Base-by-base conservation (phyloP, 2,113 vertebrate species). In the Beaufortia kweichowensis region DNA sequence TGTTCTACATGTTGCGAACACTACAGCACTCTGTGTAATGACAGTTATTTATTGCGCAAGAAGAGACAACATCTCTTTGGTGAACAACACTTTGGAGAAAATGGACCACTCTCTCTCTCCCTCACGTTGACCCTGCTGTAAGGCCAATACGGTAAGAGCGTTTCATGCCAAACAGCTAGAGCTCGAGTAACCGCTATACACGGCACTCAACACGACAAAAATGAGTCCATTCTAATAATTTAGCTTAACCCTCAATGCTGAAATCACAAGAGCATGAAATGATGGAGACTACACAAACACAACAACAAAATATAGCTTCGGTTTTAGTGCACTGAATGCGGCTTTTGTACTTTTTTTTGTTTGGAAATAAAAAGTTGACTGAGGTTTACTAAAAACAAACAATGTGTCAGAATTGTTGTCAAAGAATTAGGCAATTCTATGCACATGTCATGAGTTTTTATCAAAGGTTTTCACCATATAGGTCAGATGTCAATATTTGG, bases 81-180 rank as follows among this genome's bases (percentile, higher is more conserved):
- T 83, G 85, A 89, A 86, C 87, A 87, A 87, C 92, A 92, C 89
- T 92, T 92, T 90, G 86, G 74, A 85, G 88, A 88, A 91, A 92
- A 92, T 91, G 86, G 89, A 82, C 86, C 71, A 53, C 76, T 67
- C 63, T 61, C 56, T 67, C 55, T 53, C 48, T 81, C 63, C 65
- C 78, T 43, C 72, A 88, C 84, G 87, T 73, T 88, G 88, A 90
- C 90, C 90, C 85, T 83, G 84, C 81, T 77, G 67, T 86, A 85
- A 85, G 88, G 85, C 85, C 85, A 79, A 84, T 71, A 85, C 84
- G 85, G 86, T 87, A 90, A 88, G 86, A 88, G 86, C 72, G 78
- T 90, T 90, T 91, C 87, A 86, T 79, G 76, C 71, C 79, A 62
- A 76, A 73, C 46, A 76, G 61, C 41, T 56, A 15, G 24, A 71